Percentiles rank a stretch among this genome's conserved stretches.
Conservation (phyloP, 2,888 invertebrate species). For the Cyclophora punctaria region DNA sequence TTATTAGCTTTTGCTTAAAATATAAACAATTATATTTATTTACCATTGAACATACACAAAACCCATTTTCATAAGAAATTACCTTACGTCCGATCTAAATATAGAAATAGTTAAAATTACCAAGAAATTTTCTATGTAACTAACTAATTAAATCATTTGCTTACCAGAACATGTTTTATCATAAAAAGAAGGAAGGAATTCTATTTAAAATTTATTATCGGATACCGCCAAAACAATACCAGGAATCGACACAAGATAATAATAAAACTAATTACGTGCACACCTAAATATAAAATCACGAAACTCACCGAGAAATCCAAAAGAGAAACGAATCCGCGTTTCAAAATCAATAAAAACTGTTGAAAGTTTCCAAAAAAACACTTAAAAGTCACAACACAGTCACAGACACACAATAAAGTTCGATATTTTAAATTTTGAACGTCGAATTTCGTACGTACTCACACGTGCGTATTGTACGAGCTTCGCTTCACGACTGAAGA, state of each 20-base stretch:
- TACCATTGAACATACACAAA: too few species aligned
- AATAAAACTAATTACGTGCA: constrained; percentile 63
- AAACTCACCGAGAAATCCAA: constrained; percentile 63
- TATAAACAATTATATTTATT: too few species aligned
- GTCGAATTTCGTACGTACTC: constrained; percentile 26
- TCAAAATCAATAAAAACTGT: constrained; percentile 25
- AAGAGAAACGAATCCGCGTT: constrained; percentile 35
- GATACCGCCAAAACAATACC: constrained; percentile 36
- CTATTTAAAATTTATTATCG: too few species aligned
- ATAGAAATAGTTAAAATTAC: too few species aligned
- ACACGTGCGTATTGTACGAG: constrained; percentile 40
- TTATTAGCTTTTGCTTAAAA: too few species aligned
- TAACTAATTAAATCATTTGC: too few species aligned
- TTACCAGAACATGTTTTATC: too few species aligned
- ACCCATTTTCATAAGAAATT: too few species aligned
- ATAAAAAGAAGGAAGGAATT: too few species aligned
- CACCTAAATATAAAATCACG: constrained; percentile 69
- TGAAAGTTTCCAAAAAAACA: constrained; percentile 23
- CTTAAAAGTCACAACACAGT: constrained; percentile 31
- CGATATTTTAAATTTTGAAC: constrained; percentile 32
- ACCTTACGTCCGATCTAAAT: too few species aligned
- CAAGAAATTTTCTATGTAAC: too few species aligned
- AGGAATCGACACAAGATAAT: constrained; percentile 44
- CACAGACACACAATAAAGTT: constrained; percentile 36
- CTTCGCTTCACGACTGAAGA: constrained; percentile 58